Evolutionary conservation across 2,888 invertebrate species (phyloP).

Genomic region (Apodemia mormo): DNA sequence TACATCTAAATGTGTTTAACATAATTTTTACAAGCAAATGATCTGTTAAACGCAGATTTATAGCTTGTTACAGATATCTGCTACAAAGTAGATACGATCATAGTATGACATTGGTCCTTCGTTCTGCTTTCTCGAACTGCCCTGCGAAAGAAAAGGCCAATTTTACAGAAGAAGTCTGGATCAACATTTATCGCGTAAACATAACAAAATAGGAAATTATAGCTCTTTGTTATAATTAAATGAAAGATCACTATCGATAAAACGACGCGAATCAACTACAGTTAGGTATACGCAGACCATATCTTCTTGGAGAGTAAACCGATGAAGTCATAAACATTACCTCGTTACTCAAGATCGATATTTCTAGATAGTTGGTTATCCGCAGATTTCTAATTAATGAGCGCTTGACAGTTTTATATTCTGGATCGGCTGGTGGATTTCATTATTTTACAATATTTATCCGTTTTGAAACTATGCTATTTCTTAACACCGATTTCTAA

Average conservation of each 20-base stretch:
- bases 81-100: too few relatives aligned
- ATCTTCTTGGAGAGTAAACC: neutral
- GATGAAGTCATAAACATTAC: conserved; percentile 7
- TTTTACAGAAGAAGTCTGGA: too few relatives aligned
- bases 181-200: too few relatives aligned
- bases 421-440: neutral
- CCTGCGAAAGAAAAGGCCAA: too few relatives aligned
- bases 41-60: too few relatives aligned
- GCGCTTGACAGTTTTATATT: conserved; percentile 17
- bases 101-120: too few relatives aligned
- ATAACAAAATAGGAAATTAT: too few relatives aligned
- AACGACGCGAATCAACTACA: neutral
- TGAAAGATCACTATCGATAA: neutral
- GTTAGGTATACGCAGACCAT: neutral
- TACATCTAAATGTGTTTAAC: too few relatives aligned
- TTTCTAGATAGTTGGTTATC: conserved; percentile 12
- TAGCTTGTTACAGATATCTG: too few relatives aligned
- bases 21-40: too few relatives aligned
- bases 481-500: conserved; percentile 12
- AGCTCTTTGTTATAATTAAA: too few relatives aligned
- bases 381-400: conserved; percentile 15
- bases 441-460: conserved; percentile 17
- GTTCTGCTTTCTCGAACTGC: too few relatives aligned
- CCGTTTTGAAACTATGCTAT: conserved; percentile 10
- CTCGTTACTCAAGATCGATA: conserved; percentile 18